Base-by-base conservation (phyloP, 2,797 vertebrate species). In the Schizopygopsis pylzovi region DNA sequence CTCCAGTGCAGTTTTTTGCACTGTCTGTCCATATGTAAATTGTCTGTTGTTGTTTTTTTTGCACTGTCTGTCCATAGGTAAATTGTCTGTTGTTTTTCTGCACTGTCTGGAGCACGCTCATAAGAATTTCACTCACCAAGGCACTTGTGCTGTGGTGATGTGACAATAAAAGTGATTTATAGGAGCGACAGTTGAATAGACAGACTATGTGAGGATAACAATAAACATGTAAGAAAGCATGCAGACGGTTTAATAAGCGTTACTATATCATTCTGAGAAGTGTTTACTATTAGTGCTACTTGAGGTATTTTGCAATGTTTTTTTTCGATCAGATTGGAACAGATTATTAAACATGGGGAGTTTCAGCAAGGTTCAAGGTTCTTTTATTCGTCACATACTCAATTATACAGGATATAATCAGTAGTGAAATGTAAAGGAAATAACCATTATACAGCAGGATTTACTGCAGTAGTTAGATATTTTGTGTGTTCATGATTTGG, bases 201-300 rank as follows among this genome's bases (percentile, higher is more conserved):
- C 54, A 39, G 33, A 49, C 13, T 70, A 22, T 76, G 15, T 18
- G 4, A 68, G n/a, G 47, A 78, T 54, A 85, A 85, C 49, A 59
- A 78, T 56, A 70, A 71, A 79, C 39, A 79, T 77, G 72, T 33
- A 16, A 52, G 61, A 43, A 52, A 59, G 49, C 47, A 78, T 1
- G 22, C 22, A 61, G 39, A 61, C 63, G 18, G 41, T 80, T 67
- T 81, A 67, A 49, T 67, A 49, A 52, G 63, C 45, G 52, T 52
- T 67, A 68, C 52, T 79, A 68, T 70, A 71, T 81, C 65, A 61
- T 73, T 73, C 54, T 49, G 11, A 75, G 54, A 49, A 83, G 80
- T 63, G 70, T 83, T 75, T 83, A 81, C 61, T 67, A 33, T 28
- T 52, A 28, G n/a, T 63, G 37, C 37, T 43, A 25, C 16, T 12